These are phyloP conservation scores for Patella caerulea DNA, from an alignment of 2,888 invertebrate species.

Conservation along the genomic window DNA sequence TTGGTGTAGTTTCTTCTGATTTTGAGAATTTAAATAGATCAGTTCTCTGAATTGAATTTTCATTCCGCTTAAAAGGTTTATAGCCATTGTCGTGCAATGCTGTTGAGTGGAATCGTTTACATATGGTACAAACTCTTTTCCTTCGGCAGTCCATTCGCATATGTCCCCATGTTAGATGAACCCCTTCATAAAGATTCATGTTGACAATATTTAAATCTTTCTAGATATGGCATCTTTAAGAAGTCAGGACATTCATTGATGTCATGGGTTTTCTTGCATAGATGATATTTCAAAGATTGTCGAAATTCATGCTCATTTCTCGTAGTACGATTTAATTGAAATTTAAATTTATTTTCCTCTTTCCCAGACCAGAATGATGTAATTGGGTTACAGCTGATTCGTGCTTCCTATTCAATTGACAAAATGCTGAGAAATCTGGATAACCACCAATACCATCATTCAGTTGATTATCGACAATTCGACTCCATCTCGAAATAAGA, in stretches of 20 bases:
- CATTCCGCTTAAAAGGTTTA: not conserved
- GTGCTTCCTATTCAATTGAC: not conserved
- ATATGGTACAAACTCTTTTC: not conserved
- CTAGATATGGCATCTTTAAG: too few species aligned
- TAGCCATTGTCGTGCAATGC: not conserved
- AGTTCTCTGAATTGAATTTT: too few species aligned
- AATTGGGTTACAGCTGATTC: not conserved
- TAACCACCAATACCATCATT: not conserved
- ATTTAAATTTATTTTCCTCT: not conserved
- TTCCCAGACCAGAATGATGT: not conserved
- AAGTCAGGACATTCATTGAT: too few species aligned
- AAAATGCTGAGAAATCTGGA: not conserved
- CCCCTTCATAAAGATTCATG: not conserved
- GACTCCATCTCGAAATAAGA: not conserved
- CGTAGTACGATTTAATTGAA: too few species aligned
- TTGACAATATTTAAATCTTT: not conserved
- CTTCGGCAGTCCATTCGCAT: not conserved
- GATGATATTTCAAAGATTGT: not conserved
- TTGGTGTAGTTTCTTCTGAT: too few species aligned
- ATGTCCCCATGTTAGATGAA: not conserved
- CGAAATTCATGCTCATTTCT: too few species aligned
- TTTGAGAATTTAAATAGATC: too few species aligned
- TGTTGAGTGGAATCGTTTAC: not conserved
- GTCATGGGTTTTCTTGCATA: not conserved
- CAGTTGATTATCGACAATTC: not conserved